Evolutionary conservation across 2,888 invertebrate species (phyloP).

Genomic region (Cheilosia impressa): DNA sequence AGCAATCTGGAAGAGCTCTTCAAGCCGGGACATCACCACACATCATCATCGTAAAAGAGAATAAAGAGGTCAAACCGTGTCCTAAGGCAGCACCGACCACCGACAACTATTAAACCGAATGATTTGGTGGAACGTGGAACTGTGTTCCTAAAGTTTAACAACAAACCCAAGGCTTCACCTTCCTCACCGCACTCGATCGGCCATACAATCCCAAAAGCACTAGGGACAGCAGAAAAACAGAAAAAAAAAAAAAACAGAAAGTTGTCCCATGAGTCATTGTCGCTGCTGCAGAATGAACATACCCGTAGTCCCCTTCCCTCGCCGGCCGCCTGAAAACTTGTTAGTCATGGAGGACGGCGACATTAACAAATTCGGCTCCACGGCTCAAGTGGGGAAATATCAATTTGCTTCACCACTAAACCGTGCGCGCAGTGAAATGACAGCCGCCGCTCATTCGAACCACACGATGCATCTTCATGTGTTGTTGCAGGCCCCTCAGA

Average conservation of each 20-base stretch:
- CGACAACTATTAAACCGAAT: constrained; percentile 10
- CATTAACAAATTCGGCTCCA: constrained; percentile 36
- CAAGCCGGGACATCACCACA: constrained; percentile 20
- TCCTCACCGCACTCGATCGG: constrained; percentile 25
- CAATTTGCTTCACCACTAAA: constrained; percentile 49
- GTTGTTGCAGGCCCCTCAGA: neutral
- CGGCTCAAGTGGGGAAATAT: constrained; percentile 57
- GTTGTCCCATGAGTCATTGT: constrained; percentile 60
- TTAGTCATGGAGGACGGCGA: constrained; percentile 44
- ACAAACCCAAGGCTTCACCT: constrained; percentile 39
- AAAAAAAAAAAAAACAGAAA: constrained; percentile 56
- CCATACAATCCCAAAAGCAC: constrained; percentile 1
- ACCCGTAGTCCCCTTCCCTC: constrained; percentile 28
- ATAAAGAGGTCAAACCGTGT: constrained; percentile 46
- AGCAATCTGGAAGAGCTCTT: constrained; percentile 9
- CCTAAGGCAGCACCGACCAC: constrained; percentile 22
- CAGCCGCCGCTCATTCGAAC: constrained; percentile 17
- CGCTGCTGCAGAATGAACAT: constrained; percentile 35
- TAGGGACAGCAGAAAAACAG: constrained; percentile 14
- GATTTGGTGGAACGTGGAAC: constrained; percentile 46
- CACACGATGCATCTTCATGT: constrained; percentile 43
- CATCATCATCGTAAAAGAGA: constrained; percentile 17
- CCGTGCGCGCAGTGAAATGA: constrained; percentile 16
- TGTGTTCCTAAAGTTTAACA: constrained; percentile 21
- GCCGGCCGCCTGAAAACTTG: constrained; percentile 36